Evolutionary conservation across 2,888 invertebrate genomes (phyloP), one percentile per base, ranked within the genome.

Genomic region (Reticulitermes lucifugus): DNA sequence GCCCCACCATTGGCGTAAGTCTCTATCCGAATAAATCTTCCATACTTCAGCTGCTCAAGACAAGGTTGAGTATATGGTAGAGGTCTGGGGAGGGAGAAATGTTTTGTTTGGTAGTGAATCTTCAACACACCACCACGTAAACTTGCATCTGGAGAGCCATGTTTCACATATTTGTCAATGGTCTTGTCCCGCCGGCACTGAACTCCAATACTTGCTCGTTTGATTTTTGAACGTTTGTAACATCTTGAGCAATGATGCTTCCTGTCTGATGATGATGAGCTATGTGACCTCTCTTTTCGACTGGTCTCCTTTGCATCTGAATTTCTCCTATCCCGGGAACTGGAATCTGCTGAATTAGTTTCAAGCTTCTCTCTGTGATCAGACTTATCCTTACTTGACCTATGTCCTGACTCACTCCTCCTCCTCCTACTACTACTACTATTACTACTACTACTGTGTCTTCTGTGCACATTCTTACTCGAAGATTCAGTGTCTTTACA

Each of bases 1-100:
- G 98, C 99, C 55, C 98, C 98, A 22, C 99, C 99, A 91, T 99
- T 99, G 0, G 98, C 96, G 90, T 98, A 97, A 0, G 95, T 95
- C 91, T 99, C 98, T 86, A 98, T 94, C 86, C 96, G 95, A 91
- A 98, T 96, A 89, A 95, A 94, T 88, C 95, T 93, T 87, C 91
- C 92, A 89, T 94, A 95, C 89, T 94, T 95, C n/a, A 94, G 90
- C 88, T 92, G 90, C 86, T 92, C 92, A n/a, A 89, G 89, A 21
- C 88, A 88, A 85, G 86, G 86, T 41, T 87, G 84, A 22, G 86
- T 84, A 84, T 84, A 85, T 81, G 88, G 87, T 84, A 87, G 85
- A 51, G 88, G 87, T 87, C 88, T 87, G n/a, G 89, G 88, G 70
- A 88, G 73, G 73, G 87, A 86, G 25, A 85, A 87, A 84, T 88